Conservation (phyloP, 2,113 vertebrate species). For the Pseudopodoces humilis region DNA sequence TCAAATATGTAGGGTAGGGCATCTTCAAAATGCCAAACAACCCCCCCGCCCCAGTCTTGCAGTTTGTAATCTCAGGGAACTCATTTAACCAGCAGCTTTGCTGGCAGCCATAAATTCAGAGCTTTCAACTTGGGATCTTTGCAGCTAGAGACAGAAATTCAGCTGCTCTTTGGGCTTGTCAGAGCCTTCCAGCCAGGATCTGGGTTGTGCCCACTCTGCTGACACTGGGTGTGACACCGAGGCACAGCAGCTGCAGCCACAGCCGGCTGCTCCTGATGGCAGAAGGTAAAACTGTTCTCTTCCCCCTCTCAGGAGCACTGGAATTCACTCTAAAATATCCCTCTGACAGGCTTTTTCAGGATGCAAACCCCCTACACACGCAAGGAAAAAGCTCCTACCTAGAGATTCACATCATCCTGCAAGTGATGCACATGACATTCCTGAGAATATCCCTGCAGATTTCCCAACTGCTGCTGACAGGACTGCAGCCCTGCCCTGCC, state of each 20-base stretch:
- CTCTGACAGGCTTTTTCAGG: background rate
- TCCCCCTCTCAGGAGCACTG: background rate
- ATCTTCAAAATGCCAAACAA: background rate
- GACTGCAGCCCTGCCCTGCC: background rate
- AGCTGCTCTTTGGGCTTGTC: background rate
- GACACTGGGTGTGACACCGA: background rate
- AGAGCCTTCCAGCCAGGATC: background rate
- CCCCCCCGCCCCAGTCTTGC: background rate
- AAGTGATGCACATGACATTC: fast-evolving
- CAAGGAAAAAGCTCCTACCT: background rate
- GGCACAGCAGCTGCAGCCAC: background rate
- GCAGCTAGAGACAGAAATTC: background rate
- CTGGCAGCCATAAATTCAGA: background rate
- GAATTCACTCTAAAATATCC: background rate
- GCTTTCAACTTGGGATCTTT: background rate
- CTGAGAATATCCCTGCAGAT: background rate
- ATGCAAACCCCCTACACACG: background rate
- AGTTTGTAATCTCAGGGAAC: background rate
- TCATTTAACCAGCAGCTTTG: background rate
- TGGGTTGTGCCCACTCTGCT: background rate
- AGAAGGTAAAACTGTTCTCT: background rate
- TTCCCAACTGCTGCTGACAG: background rate
- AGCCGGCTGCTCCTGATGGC: background rate
- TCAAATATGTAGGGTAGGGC: background rate
- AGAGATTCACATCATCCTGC: background rate